Evolutionary conservation across 2,113 vertebrate species (phyloP), one percentile per base, ranked within the genome.

Genomic region (Pao palembangensis): DNA sequence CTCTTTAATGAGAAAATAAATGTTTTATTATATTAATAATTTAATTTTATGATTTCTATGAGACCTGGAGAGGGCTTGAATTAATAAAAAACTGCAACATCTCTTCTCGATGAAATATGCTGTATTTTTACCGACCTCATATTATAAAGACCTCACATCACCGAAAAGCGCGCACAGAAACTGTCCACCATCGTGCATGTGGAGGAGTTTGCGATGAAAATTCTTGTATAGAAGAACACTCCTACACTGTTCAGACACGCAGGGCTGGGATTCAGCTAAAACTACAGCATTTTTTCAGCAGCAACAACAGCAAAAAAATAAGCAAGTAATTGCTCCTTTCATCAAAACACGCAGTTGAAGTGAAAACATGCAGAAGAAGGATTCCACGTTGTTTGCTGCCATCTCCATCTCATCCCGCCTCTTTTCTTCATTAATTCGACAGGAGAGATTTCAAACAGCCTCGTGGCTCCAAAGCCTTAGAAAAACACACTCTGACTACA

Each of bases 171-270:
- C 28, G 73, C 66, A 44, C 72, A 79, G 81, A 88, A 67, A 87
- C 76, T 78, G 70, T 73, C 51, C 58, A 78, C 63, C 61, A 70
- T 69, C 78, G 81, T 84, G 72, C 73, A 64, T 84, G 85, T 87
- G 83, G 83, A 84, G 84, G 84, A 85, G 87, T 87, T 85, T 81
- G 69, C 69, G 76, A 67, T 78, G 77, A 85, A 78, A 75, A 38
- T 8, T 38, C 34, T 47, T 47, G 44, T n/a, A 47, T 7, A 47
- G 43, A 47, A 7, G 67, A 86, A 75, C 44, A 81, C 86, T 87
- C 86, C 86, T 82, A 87, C 86, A 88, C 79, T 69, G 63, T 78
- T 64, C 64, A 84, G 69, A 78, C 64, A 64, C 53, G 58, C 69
- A 63, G 70, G 61, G 57, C 62, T 65, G 69, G 55, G 74, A 69